Conservation (phyloP, 2,797 vertebrate species). For the Tokudaia tokunoshimensis region DNA sequence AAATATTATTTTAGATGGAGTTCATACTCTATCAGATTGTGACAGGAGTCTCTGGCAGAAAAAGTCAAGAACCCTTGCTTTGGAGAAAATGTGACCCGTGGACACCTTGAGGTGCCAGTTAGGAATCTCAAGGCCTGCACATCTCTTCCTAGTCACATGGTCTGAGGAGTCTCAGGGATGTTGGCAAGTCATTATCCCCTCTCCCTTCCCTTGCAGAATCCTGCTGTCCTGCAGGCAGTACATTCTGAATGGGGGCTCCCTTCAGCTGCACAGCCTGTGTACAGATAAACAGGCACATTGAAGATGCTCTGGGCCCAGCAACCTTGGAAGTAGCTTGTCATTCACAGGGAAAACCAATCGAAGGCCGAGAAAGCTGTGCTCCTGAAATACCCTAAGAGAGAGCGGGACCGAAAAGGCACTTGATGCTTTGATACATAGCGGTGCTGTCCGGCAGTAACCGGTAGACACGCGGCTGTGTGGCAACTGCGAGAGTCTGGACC, state of each 20-base stretch:
- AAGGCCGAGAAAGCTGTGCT: background rate
- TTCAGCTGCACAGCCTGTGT: background rate
- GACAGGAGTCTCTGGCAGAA: background rate
- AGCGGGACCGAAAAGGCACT: background rate
- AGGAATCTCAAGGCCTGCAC: background rate
- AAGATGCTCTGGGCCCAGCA: background rate
- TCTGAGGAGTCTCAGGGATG: background rate
- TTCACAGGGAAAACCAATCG: background rate
- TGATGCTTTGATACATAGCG: background rate
- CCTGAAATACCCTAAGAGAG: background rate
- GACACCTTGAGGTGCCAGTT: background rate
- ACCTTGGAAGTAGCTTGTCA: background rate
- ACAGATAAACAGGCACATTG: background rate
- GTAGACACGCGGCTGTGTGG: accelerated
- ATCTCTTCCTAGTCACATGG: background rate
- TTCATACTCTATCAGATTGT: background rate
- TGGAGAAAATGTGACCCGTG: background rate
- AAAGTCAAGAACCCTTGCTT: background rate
- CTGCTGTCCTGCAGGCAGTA: background rate
- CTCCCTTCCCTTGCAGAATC: background rate
- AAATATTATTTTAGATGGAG: background rate
- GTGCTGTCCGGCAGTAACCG: background rate
- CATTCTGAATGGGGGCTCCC: background rate
- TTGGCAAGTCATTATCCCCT: background rate
- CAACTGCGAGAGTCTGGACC: background rate